Evolutionary conservation across 2,797 vertebrate genomes (phyloP).

Genomic region (Chelonia mydas): DNA sequence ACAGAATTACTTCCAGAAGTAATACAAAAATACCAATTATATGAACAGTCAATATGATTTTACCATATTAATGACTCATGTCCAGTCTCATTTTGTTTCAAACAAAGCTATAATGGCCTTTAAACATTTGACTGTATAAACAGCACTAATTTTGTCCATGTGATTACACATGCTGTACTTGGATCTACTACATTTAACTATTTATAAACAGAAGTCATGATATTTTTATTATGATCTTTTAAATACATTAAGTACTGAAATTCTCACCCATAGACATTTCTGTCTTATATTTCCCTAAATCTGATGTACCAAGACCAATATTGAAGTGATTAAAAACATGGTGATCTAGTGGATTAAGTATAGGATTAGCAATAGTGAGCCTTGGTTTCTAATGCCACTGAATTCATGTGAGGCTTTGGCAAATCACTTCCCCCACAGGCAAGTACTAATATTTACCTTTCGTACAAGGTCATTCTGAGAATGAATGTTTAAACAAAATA

Average conservation of each 20-base stretch:
- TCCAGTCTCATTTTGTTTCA: fast-evolving
- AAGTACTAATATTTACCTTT: background rate
- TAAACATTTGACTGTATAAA: fast-evolving
- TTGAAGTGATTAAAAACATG: background rate
- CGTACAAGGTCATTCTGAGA: background rate
- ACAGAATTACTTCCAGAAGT: too few species aligned
- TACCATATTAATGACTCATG: background rate
- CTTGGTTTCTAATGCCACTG: background rate
- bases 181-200: too few species aligned
- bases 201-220: too few species aligned
- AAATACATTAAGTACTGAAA: background rate
- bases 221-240: background rate
- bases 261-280: background rate
- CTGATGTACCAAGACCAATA: background rate
- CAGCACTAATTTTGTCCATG: too few species aligned
- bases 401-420: background rate
- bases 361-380: background rate
- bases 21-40: fast-evolving
- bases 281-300: background rate
- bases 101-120: fast-evolving
- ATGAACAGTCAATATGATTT: fast-evolving
- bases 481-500: too few species aligned
- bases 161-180: too few species aligned
- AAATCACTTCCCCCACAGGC: background rate
- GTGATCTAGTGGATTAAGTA: background rate